These are phyloP conservation scores for Myiozetetes cayanensis DNA, from an alignment of 2,113 vertebrate species.

Conservation along the genomic window DNA sequence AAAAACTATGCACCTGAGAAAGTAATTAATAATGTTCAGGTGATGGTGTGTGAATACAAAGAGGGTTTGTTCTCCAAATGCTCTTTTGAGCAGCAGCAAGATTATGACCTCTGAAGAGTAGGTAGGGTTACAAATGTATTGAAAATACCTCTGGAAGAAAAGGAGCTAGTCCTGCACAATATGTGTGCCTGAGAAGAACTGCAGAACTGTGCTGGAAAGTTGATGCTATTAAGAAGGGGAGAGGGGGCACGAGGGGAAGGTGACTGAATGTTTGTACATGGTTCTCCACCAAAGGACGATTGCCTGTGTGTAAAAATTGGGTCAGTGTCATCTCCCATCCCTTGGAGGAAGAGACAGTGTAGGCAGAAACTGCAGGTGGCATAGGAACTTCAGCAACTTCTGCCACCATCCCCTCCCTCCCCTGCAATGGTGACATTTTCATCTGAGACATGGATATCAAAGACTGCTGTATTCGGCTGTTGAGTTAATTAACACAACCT, in stretches of 20 bases:
- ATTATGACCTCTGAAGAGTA: background rate
- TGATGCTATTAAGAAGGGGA: background rate
- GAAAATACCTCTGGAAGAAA: background rate
- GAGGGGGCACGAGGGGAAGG: accelerated
- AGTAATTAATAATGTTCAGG: background rate
- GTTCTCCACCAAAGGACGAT: background rate
- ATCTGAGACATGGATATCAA: background rate
- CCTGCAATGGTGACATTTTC: background rate
- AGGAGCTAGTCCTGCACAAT: accelerated
- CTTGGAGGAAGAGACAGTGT: background rate
- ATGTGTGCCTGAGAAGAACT: background rate
- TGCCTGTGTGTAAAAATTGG: background rate
- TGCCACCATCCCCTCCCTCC: background rate
- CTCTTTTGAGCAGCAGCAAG: background rate
- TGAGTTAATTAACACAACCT: slow-evolving; percentile 20
- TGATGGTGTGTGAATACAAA: background rate
- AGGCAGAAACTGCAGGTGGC: background rate
- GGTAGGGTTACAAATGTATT: background rate
- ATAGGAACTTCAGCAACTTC: background rate
- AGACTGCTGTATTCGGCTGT: background rate
- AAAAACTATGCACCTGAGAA: background rate
- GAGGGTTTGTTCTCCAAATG: background rate
- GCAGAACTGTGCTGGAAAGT: background rate
- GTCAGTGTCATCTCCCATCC: background rate
- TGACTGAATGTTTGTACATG: background rate